Conservation (phyloP, 1,140 invertebrate genomes). For the Lucilia cuprina region DNA sequence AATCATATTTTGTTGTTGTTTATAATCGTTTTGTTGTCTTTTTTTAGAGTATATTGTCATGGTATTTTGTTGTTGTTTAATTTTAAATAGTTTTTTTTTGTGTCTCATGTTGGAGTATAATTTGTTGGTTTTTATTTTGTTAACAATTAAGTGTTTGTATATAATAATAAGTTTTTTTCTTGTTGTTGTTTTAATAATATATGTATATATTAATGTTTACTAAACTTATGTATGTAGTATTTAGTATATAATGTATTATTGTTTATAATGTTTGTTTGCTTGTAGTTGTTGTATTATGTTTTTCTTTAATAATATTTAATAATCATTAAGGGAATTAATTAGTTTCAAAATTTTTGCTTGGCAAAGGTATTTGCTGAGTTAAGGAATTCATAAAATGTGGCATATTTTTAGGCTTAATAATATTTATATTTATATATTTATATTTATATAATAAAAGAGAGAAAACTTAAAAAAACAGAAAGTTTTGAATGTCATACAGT, state of each 20-base stretch:
- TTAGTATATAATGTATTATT: neutral
- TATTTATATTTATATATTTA: neutral
- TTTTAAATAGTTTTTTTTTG: neutral
- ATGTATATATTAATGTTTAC: neutral
- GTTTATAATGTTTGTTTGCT: neutral
- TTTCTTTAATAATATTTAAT: neutral
- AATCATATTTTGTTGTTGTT: constrained; percentile 5
- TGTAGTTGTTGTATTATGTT: neutral
- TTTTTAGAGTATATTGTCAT: constrained; percentile 29
- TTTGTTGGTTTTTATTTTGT: neutral
- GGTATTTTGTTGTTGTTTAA: constrained; percentile 4
- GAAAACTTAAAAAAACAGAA: no score
- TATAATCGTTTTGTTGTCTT: neutral
- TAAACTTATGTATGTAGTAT: neutral
- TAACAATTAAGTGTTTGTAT: neutral
- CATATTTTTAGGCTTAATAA: neutral
- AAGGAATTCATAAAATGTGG: neutral
- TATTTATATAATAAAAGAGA: no score
- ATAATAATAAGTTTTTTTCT: neutral
- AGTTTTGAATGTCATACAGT: no score
- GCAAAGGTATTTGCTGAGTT: no score
- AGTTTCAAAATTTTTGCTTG: no score
- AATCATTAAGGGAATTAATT: neutral
- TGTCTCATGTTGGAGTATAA: constrained; percentile 32
- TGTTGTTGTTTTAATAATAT: neutral